A percentile compares a stretch with the other conserved stretches of the same genome.
phyloP scores from a whole-genome alignment of 2,888 invertebrate species.

The Phasia obesa region DNA sequence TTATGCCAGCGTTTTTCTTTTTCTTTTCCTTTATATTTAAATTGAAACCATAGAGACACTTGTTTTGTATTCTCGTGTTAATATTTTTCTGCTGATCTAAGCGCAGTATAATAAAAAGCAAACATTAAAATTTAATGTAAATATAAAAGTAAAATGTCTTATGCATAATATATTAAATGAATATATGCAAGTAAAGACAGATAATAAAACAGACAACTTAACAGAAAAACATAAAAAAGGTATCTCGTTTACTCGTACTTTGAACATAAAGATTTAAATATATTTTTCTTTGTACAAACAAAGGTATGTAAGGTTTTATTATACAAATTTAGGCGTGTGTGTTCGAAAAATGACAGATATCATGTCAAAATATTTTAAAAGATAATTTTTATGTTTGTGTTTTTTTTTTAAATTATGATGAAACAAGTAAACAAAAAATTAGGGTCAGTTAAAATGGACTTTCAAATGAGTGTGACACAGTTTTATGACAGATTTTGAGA shows the following conservation, averaged over 20 bases:
- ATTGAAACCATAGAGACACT: too few species aligned
- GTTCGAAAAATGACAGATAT: slow-evolving; percentile 25
- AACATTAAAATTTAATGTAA: slow-evolving; percentile 27
- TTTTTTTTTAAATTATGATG: slow-evolving; percentile 2
- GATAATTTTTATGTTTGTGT: slow-evolving; percentile 1
- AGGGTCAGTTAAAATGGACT: slow-evolving; percentile 8
- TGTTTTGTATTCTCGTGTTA: too few species aligned
- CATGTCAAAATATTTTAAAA: slow-evolving; percentile 19
- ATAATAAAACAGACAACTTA: neutral
- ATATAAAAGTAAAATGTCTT: too few species aligned
- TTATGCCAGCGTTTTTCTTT: too few species aligned
- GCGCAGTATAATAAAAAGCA: slow-evolving; percentile 49
- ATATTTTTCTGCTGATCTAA: slow-evolving; percentile 64
- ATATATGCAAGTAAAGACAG: neutral
- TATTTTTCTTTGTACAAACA: neutral
- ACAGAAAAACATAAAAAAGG: slow-evolving; percentile 15
- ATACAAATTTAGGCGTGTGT: slow-evolving; percentile 12
- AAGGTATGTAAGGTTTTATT: slow-evolving; percentile 8
- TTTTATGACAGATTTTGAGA: neutral
- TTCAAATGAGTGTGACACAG: neutral
- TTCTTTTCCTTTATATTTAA: too few species aligned
- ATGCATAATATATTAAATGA: slow-evolving; percentile 4
- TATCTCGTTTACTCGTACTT: neutral
- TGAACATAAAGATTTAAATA: neutral
- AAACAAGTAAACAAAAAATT: slow-evolving; percentile 10